Percentiles rank a stretch among this genome's conserved stretches.
These are phyloP conservation scores for Galeopterus variegatus DNA, from an alignment of 2,113 vertebrate species.

Conservation along the genomic window DNA sequence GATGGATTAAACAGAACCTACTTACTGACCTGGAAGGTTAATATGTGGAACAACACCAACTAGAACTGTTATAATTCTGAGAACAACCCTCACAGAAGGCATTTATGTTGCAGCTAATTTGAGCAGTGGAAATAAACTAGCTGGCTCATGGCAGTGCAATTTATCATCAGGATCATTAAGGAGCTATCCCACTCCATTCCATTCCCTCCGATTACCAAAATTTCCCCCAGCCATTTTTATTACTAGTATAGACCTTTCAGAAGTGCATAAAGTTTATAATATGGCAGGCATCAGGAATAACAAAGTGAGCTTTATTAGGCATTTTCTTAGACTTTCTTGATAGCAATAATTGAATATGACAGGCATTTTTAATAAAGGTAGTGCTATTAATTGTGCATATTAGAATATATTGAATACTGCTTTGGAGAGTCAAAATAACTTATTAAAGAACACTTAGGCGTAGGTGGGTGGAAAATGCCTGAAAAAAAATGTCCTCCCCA, in stretches of 20 bases:
- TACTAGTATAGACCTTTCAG: not conserved
- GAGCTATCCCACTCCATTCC: not conserved
- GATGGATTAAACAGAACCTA: not conserved
- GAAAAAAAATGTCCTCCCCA: not conserved
- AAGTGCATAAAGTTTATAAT: not conserved
- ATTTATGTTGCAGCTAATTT: not conserved
- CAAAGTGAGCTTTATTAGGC: not conserved
- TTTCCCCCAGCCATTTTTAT: slow-evolving; percentile 17
- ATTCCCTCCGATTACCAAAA: slow-evolving; percentile 4
- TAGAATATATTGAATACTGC: not conserved
- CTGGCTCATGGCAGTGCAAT: not conserved
- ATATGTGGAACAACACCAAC: not conserved
- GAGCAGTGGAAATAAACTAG: not conserved
- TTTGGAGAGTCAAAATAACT: slow-evolving; percentile 5
- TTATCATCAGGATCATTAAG: slow-evolving; percentile 51
- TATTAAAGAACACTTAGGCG: slow-evolving; percentile 6
- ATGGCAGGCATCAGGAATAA: not conserved
- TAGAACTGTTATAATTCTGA: not conserved
- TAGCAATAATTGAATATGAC: not conserved
- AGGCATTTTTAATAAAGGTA: not conserved
- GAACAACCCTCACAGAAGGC: not conserved
- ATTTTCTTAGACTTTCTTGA: slow-evolving; percentile 56
- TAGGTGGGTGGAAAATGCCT: not conserved
- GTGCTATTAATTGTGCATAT: not conserved
- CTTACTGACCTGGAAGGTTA: not conserved